Evolutionary conservation across 2,113 vertebrate genomes (phyloP).

Genomic region (Bostrychus sinensis): DNA sequence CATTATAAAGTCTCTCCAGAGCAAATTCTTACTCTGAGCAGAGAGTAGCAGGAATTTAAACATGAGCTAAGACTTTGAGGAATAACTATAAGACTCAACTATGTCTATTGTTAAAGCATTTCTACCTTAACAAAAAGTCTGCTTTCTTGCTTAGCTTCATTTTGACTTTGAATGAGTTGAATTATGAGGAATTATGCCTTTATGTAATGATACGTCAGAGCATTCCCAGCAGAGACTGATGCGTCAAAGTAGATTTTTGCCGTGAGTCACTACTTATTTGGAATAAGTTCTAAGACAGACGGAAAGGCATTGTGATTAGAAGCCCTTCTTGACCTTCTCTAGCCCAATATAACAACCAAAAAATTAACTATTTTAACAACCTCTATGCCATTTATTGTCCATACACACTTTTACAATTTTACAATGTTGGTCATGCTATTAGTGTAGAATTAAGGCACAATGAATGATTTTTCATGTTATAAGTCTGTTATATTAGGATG

Average conservation of each 20-base stretch:
- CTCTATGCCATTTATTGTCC: neutral
- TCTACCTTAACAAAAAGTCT: too few species aligned
- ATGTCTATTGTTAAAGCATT: too few species aligned
- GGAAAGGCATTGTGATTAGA: slow-evolving; percentile 55
- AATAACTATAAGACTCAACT: too few species aligned
- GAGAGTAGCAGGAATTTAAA: neutral
- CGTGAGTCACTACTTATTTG: slow-evolving; percentile 63
- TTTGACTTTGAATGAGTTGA: too few species aligned
- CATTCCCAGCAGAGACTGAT: slow-evolving; percentile 47
- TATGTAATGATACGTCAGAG: slow-evolving; percentile 49
- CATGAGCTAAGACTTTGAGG: neutral
- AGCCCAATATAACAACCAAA: slow-evolving; percentile 12
- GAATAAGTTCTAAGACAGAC: slow-evolving; percentile 60
- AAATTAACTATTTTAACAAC: neutral
- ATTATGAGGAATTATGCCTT: slow-evolving; percentile 26
- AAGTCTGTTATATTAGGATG: slow-evolving; percentile 1
- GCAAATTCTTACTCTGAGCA: neutral
- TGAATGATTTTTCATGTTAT: too few species aligned
- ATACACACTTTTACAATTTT: too few species aligned
- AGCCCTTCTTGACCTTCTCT: slow-evolving; percentile 56
- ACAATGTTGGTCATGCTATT: slow-evolving; percentile 15
- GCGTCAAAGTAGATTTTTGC: slow-evolving; percentile 48
- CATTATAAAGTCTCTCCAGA: slow-evolving; percentile 34
- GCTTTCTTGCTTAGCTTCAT: too few species aligned
- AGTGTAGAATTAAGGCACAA: too few species aligned